Base-by-base conservation (phyloP, 2,888 invertebrate genomes). In the Carpatolechia fugitivella region DNA sequence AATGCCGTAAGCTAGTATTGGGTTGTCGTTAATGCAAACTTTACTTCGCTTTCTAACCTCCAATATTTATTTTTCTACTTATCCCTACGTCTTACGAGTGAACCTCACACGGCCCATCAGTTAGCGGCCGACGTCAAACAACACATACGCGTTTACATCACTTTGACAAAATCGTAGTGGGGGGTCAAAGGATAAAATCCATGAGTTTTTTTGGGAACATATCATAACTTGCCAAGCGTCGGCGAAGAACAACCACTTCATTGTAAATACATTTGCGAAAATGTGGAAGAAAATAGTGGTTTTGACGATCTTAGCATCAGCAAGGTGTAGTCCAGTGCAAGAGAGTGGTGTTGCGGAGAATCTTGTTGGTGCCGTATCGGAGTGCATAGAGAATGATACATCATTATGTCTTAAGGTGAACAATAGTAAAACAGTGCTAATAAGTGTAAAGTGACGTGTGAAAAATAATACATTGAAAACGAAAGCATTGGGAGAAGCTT, bases 381-480 rank as follows among this genome's bases (percentile, higher is more conserved):
- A 92, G 68, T 93, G 93, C 67, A 89, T 92, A 47, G 90, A 91
- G 59, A 91, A 84, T 67, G 91, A 92, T 69, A 85, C 93, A 24
- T 80, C 91, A 20, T 75, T 93, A 72, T 93, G 93, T 74, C 76
- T 93, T 55, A 93, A 93, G 91, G 93, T 93, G 88, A 87, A 75
- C 56, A 56, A 61, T 73, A 68, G 74, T 79, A 78, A 67, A 67
- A 69, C 71, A 66, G 52, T 40, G 60, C 56, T 56, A 65, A 41
- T 52, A 65, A 74, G 60, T 62, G 63, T 69, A 59, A 67, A 72
- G 73, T 73, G 72, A 69, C 62, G 70, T 78, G 74, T 68, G 70
- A 74, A 72, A 70, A 55, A 64, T 55, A 47, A 13, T 44, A 13
- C 49, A 54, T 52, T 46, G 53, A 56, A 58, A 61, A 55, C 18